Evolutionary conservation across 2,797 vertebrate species (phyloP).

Genomic region (Gallirallus australis): DNA sequence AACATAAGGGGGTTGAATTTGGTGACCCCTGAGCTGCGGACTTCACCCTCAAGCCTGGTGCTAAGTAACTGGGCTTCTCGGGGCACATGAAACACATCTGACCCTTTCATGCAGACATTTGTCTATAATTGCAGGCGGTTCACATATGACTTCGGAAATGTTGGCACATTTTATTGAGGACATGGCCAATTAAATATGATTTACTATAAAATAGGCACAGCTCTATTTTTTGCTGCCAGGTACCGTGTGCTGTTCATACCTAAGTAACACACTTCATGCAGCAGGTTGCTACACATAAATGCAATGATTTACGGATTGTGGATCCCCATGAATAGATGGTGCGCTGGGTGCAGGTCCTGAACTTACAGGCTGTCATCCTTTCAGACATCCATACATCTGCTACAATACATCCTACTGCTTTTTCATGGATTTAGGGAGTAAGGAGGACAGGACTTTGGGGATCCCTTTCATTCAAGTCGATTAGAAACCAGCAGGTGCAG

Average conservation of each 20-base stretch:
- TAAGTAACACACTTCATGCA: not conserved
- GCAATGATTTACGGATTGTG: not conserved
- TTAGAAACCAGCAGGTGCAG: not conserved
- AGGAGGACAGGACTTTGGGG: not conserved
- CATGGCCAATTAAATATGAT: not conserved
- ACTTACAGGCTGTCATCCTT: not conserved
- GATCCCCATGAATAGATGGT: not conserved
- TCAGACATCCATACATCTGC: not conserved
- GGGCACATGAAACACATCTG: not conserved
- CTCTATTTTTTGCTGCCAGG: not conserved
- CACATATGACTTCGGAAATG: not conserved
- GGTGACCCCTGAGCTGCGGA: slow-evolving; percentile 5
- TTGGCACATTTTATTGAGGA: not conserved
- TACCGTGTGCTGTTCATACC: not conserved
- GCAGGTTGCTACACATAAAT: not conserved
- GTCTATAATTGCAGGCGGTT: not conserved
- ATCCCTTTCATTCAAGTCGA: not conserved
- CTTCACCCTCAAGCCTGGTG: not conserved
- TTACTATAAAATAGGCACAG: not conserved
- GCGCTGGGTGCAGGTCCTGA: not conserved
- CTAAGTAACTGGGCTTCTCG: slow-evolving; percentile 15
- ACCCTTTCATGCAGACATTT: not conserved
- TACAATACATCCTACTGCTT: not conserved
- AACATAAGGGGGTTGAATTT: slow-evolving; percentile 15
- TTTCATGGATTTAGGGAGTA: not conserved